Evolutionary conservation across 2,113 vertebrate species (phyloP).

Genomic region (Trematomus loennbergii): DNA sequence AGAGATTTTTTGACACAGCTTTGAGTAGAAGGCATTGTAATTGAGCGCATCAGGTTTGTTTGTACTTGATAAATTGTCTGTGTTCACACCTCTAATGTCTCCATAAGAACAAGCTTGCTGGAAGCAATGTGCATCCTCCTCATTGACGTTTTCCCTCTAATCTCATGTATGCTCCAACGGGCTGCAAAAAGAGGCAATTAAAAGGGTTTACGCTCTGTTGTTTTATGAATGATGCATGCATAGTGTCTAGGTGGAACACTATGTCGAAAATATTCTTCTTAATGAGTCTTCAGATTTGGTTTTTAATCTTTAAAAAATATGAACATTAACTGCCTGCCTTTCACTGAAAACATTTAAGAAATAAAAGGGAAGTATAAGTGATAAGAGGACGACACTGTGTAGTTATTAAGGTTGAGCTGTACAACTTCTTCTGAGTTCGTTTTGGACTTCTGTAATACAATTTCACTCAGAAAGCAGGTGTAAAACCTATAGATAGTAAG

Average conservation of each 20-base stretch:
- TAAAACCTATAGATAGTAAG: not conserved
- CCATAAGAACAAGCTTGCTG: not conserved
- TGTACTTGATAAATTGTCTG: not conserved
- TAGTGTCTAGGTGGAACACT: not conserved
- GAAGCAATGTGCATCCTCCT: not conserved
- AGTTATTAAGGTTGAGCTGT: too few relatives aligned
- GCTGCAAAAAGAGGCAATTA: slow-evolving; percentile 7
- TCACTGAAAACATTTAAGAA: too few relatives aligned
- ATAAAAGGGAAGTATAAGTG: too few relatives aligned
- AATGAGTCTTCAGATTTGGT: not conserved
- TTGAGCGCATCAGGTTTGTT: not conserved
- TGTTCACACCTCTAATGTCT: not conserved
- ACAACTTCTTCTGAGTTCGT: not conserved
- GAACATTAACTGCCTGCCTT: too few relatives aligned
- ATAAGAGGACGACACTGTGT: too few relatives aligned
- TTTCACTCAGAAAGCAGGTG: not conserved
- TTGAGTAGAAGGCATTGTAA: not conserved
- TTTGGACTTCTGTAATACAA: not conserved
- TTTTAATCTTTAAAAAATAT: not conserved
- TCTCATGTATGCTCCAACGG: not conserved
- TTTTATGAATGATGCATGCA: slow-evolving; percentile 5
- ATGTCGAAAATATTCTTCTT: not conserved
- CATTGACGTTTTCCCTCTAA: not conserved
- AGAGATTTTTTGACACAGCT: not conserved
- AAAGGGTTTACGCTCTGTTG: not conserved